A percentile compares a stretch with the other conserved stretches of the same genome.
These are phyloP conservation scores for Agonopterix subpropinquella DNA, from an alignment of 2,888 invertebrate genomes.

Conservation along the genomic window DNA sequence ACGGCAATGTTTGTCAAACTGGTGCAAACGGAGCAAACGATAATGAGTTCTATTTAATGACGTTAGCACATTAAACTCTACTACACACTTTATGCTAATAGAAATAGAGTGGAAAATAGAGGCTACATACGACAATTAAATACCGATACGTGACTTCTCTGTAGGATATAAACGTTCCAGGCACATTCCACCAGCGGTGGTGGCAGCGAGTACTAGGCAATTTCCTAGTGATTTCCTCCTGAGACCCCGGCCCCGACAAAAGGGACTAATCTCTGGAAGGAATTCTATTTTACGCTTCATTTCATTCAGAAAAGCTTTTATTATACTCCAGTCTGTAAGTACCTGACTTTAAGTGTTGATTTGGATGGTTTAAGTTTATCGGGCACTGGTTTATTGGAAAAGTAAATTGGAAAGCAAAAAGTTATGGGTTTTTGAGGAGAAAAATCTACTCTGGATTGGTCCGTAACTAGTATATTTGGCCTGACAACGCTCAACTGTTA, in stretches of 20 bases:
- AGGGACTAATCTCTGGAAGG: conserved; percentile 58
- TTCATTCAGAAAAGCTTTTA: conserved; percentile 43
- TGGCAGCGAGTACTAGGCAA: conserved; percentile 27
- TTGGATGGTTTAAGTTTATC: not conserved
- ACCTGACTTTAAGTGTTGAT: conserved; percentile 14
- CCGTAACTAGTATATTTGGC: too few species aligned
- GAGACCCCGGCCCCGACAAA: conserved; percentile 40
- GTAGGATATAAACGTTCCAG: not conserved
- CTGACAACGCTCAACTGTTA: too few species aligned
- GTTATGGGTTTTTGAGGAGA: not conserved
- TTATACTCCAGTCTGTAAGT: conserved; percentile 24
- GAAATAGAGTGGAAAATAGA: too few species aligned
- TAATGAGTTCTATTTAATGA: too few species aligned
- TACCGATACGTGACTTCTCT: not conserved
- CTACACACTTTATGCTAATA: too few species aligned
- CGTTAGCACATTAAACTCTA: too few species aligned
- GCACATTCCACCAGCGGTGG: not conserved
- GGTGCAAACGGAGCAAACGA: too few species aligned
- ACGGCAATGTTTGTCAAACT: too few species aligned
- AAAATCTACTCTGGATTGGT: not conserved
- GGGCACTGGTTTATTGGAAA: too few species aligned
- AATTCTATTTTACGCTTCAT: conserved; percentile 64
- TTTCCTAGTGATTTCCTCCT: conserved; percentile 61
- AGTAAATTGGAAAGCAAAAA: not conserved
- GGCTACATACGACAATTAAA: not conserved